Percentiles rank a stretch among this genome's conserved stretches.
Conservation (phyloP, 2,113 vertebrate genomes). For the Neomonachus schauinslandi region DNA sequence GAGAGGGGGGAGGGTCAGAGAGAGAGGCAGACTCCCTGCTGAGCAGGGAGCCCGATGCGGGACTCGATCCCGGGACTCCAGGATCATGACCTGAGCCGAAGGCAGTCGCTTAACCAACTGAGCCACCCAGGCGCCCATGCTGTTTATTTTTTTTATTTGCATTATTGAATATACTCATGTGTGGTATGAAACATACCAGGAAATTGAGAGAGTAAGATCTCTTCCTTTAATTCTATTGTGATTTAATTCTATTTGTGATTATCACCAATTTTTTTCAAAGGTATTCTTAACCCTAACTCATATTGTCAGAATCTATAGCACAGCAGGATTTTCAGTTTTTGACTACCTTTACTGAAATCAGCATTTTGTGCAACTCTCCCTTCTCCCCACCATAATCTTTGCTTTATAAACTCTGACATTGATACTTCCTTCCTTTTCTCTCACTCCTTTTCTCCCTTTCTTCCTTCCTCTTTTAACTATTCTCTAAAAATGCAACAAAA, state of each 20-base stretch:
- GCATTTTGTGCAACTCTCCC: background rate
- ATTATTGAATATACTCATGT: background rate
- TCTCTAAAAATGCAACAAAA: background rate
- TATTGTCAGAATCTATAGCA: background rate
- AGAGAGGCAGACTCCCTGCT: too few species aligned
- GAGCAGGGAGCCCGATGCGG: too few species aligned
- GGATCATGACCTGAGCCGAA: too few species aligned
- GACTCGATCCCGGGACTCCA: too few species aligned
- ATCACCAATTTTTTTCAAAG: background rate
- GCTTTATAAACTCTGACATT: background rate
- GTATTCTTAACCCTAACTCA: background rate
- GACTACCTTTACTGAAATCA: background rate
- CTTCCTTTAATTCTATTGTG: background rate
- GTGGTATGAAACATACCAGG: background rate
- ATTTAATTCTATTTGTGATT: conserved; percentile 47
- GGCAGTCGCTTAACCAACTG: too few species aligned
- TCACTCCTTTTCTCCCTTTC: background rate
- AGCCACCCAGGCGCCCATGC: too few species aligned
- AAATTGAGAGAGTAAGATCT: conserved; percentile 12
- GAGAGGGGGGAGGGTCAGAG: too few species aligned
- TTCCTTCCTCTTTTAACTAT: background rate
- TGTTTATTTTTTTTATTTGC: background rate
- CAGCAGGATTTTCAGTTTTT: background rate
- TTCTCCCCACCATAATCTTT: background rate
- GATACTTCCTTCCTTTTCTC: background rate